Conservation (phyloP, 2,888 invertebrate genomes). For the Cataglyphis albicans region DNA sequence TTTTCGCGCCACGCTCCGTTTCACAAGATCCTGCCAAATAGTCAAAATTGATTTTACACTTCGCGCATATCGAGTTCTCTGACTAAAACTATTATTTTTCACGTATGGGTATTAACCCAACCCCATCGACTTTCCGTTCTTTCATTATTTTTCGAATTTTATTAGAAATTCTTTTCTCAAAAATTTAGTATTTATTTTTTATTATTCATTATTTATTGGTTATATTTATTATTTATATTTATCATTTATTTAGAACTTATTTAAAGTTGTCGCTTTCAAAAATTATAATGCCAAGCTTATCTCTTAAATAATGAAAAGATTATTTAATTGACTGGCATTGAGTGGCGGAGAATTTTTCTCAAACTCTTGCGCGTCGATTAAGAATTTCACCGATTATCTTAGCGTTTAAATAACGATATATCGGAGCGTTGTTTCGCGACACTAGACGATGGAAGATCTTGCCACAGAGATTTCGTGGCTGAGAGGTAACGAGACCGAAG, state of each 20-base stretch:
- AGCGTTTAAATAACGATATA: background rate
- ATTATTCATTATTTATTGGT: too few relatives aligned
- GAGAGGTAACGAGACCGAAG: constrained; percentile 80
- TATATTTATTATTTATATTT: too few relatives aligned
- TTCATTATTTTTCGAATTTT: background rate
- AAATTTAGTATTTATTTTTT: too few relatives aligned
- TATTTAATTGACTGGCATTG: background rate
- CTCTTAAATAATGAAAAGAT: background rate
- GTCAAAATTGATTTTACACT: constrained; percentile 26
- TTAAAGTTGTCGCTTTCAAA: background rate
- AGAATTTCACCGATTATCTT: background rate
- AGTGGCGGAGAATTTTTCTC: background rate
- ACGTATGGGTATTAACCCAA: background rate
- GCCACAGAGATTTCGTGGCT: constrained; percentile 36
- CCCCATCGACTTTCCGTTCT: background rate
- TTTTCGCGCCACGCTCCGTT: constrained; percentile 41
- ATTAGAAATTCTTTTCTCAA: too few relatives aligned
- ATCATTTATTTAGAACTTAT: too few relatives aligned
- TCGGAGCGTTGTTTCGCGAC: background rate
- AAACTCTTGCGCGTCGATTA: background rate
- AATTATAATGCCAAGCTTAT: background rate
- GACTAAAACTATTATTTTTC: background rate
- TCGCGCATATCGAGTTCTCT: background rate
- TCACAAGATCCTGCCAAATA: constrained; percentile 22
- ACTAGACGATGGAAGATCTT: constrained; percentile 39